Evolutionary conservation across 2,797 vertebrate species (phyloP).

Genomic region (Ptychadena robeensis): DNA sequence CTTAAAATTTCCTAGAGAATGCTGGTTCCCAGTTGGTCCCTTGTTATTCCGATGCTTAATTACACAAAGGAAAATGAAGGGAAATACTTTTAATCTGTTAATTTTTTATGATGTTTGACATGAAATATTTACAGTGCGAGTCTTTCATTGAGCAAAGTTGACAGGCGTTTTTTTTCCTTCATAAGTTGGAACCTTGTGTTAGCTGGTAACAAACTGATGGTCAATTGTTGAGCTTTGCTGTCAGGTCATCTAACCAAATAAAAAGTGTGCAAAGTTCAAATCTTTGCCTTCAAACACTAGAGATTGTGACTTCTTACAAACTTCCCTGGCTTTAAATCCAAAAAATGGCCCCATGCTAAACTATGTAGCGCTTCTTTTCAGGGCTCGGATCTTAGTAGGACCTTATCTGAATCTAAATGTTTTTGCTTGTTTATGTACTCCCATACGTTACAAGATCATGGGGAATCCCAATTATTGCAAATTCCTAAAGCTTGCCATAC

Average conservation of each 20-base stretch:
- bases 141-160: conserved; percentile 45
- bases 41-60: conserved; percentile 58
- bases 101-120: conserved; percentile 58
- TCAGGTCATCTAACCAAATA: conserved; percentile 8
- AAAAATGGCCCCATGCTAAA: too few relatives aligned
- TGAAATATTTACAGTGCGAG: conserved; percentile 50
- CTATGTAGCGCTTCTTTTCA: too few relatives aligned
- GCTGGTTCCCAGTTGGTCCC: conserved; percentile 32
- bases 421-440: too few relatives aligned
- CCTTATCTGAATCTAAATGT: too few relatives aligned
- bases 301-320: not conserved
- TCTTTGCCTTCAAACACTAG: not conserved
- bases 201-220: not conserved
- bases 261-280: not conserved
- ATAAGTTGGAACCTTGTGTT: conserved; percentile 13
- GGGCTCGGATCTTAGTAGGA: too few relatives aligned
- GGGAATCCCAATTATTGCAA: too few relatives aligned
- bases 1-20: conserved; percentile 41
- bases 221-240: conserved; percentile 7
- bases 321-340: too few relatives aligned
- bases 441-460: too few relatives aligned
- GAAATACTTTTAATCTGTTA: conserved; percentile 57
- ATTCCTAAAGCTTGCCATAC: too few relatives aligned
- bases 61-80: conserved; percentile 51
- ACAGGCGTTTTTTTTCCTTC: conserved; percentile 36